Base-by-base conservation (phyloP, 2,888 invertebrate genomes). In the Myopa tessellatipennis region DNA sequence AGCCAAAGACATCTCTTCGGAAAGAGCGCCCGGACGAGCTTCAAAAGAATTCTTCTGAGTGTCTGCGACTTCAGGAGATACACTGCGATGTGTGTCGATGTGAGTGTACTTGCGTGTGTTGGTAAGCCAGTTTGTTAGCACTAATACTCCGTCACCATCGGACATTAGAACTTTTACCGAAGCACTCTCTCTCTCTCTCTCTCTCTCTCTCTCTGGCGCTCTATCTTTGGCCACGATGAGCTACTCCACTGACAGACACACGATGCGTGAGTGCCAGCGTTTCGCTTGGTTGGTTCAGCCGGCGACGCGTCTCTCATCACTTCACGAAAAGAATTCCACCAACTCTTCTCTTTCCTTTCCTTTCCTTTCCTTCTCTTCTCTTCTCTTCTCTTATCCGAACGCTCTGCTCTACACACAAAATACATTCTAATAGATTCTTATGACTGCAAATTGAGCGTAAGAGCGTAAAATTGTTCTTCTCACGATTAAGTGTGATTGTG, bases 361-460 rank as follows among this genome's bases (percentile, higher is more conserved):
- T 36, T 7, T 14, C 3, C 45, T 12, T 38, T 26, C 2, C 45
- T 45, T 45, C 10, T 10, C 45, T 45, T 45, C 10, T 45, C 14
- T 36, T 7, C 38, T 18, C 45, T 12, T 38, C 50, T 45, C 16
- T 67, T 67, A 8, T 10, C 8, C 40, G n/a, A 12, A 16, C 8
- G 36, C 36, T 26, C 36, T 26, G 3, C 65, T 12, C 36, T 45
- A 34, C 65, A 36, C 36, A 18, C 55, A n/a, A 52, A 74, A 79
- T 81, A 81, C 78, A 82, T 85, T 85, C 85, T 85, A 84, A 85
- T 50, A 63, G 55, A 69, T 79, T 84, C 84, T 83, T 83, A 84
- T 82, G 81, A 81, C 82, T 79, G 78, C 26, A 83, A 84, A 85
- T 86, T 85, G 86, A 85, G 85, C 86, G 79, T 84, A 83, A 82